Evolutionary conservation across 2,797 vertebrate species (phyloP), one percentile per base, ranked within the genome.

Genomic region (Tachyglossus aculeatus): DNA sequence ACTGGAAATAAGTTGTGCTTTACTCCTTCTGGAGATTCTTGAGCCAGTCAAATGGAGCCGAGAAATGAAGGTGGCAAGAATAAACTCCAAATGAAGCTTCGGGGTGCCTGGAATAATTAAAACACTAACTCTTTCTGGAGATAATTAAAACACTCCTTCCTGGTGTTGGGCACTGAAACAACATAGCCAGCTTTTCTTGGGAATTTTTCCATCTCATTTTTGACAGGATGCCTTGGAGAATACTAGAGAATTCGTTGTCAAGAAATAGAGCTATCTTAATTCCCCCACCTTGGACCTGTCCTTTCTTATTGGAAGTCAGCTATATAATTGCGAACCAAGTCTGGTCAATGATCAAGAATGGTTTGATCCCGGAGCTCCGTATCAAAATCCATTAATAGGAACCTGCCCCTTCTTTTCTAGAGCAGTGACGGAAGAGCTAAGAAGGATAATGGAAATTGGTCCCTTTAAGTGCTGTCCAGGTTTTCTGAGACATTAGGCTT

Each of bases 291-390:
- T 54, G 71, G 53, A 19, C 71, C 5, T 45, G 16, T 68, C 7
- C 8, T 44, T 70, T n/a, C 71, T 60, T 57, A 47, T 31, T 71
- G 66, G 52, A 74, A 74, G 55, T 24, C 25, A 27, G 44, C 14
- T 29, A 16, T 19, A 10, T 40, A n/a, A 24, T 25, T 67, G 12
- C 38, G 63, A 74, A 3, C 19, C 55, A 50, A 25, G 12, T 67
- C 78, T 83, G 74, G 38, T 48, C 27, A 45, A 38, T 68, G n/a
- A 59, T 58, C 25, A 64, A 68, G 37, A 43, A 31, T 37, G 51
- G 61, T 44, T 61, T 73, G 44, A 62, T 61, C 21, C 22, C 64
- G 66, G 33, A 52, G 5, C 63, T 66, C 73, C 51, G 5, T 55
- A 33, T 50, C 52, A 63, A 58, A 68, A 25, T 56, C 57, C 25